Evolutionary conservation across 1,140 invertebrate species (phyloP).

Genomic region (Dryas iulia): DNA sequence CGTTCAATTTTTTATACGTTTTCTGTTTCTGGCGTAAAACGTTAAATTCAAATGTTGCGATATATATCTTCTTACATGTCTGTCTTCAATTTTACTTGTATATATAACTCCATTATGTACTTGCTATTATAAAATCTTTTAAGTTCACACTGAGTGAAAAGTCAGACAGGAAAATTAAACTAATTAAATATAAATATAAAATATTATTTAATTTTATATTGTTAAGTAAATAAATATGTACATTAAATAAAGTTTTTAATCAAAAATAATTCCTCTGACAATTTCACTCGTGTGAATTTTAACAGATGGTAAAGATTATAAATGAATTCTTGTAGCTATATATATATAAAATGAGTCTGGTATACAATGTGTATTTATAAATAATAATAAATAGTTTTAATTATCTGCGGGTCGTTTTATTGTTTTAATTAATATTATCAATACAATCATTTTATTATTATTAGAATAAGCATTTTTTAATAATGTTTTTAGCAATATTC

Average conservation of each 20-base stretch:
- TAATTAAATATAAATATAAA: not conserved
- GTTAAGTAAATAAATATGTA: not conserved
- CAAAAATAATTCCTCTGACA: not conserved
- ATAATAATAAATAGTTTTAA: constrained; percentile 52
- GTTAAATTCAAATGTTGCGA: too few species aligned
- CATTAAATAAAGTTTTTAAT: not conserved
- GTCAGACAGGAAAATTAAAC: not conserved
- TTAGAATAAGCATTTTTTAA: too few species aligned
- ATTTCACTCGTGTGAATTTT: not conserved
- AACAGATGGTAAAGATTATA: not conserved
- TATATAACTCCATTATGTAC: not conserved
- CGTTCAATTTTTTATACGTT: too few species aligned
- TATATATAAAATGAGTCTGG: constrained; percentile 29
- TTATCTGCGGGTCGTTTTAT: constrained; percentile 13
- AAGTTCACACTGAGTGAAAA: not conserved
- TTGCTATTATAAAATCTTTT: not conserved
- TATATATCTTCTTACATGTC: too few species aligned
- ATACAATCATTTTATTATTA: too few species aligned
- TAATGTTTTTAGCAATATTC: too few species aligned
- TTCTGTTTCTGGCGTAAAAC: too few species aligned
- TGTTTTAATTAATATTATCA: not conserved
- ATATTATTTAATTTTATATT: not conserved
- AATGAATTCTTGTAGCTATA: constrained; percentile 27
- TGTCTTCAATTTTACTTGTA: not conserved
- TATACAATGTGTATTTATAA: constrained; percentile 36